phyloP scores from a whole-genome alignment of 2,888 invertebrate genomes.

The Tricholauxania praeusta region DNA sequence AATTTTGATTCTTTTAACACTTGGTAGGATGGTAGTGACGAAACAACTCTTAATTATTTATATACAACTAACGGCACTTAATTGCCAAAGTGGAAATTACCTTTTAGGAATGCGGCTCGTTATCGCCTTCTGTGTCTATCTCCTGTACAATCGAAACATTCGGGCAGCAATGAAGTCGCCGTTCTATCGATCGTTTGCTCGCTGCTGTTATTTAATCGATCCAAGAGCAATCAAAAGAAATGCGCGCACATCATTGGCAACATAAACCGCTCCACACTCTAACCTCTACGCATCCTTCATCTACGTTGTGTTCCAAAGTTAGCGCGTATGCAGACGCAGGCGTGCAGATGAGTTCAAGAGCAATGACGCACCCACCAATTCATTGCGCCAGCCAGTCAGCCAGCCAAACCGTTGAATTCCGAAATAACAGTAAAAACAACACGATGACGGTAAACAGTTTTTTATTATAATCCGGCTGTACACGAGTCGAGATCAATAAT shows the following conservation, averaged over 20 bases:
- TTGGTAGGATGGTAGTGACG: neutral
- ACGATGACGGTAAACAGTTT: neutral
- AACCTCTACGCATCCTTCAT: neutral
- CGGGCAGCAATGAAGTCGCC: conserved; percentile 42
- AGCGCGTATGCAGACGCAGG: neutral
- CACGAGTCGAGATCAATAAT: neutral
- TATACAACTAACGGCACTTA: conserved; percentile 40
- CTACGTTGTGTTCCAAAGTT: neutral
- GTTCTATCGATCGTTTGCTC: conserved; percentile 36
- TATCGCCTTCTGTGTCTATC: neutral
- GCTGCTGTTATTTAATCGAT: conserved; percentile 50
- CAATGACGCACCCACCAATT: conserved; percentile 16
- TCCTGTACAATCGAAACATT: neutral
- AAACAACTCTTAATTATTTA: conserved; percentile 16
- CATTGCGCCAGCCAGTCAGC: neutral
- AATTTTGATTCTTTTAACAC: too few species aligned
- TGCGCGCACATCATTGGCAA: conserved; percentile 42
- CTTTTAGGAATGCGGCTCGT: conserved; percentile 15
- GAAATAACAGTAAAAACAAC: too few species aligned
- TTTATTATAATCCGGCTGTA: neutral
- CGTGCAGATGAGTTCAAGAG: neutral
- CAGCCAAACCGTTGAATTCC: too few species aligned
- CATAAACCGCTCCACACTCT: neutral
- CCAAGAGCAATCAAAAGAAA: conserved; percentile 61
- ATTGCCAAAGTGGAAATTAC: conserved; percentile 40